Evolutionary conservation across 2,888 invertebrate genomes (phyloP).

Genomic region (Slavum lentiscoides): DNA sequence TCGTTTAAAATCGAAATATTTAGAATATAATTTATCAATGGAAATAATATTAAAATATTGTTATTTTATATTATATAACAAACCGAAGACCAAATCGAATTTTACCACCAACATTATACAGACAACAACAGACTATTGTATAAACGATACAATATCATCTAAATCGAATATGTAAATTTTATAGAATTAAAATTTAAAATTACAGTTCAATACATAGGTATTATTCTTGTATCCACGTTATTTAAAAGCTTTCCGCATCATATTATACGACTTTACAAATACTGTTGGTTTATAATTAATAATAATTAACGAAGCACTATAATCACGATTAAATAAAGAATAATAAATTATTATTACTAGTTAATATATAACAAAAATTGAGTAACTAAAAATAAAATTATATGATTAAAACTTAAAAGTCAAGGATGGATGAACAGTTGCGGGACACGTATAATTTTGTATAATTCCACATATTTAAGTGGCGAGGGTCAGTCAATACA

Average conservation of each 20-base stretch:
- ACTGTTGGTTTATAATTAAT: no score
- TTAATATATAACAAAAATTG: background rate
- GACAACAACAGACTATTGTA: background rate
- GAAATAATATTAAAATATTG: background rate
- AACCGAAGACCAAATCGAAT: background rate
- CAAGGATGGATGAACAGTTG: constrained; percentile 20
- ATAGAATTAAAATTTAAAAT: background rate
- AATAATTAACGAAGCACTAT: background rate
- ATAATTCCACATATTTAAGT: constrained; percentile 1
- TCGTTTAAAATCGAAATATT: background rate
- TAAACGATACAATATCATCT: background rate
- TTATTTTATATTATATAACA: background rate
- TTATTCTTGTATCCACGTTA: background rate
- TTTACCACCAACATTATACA: background rate
- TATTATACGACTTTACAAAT: no score
- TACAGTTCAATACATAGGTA: no score
- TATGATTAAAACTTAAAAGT: constrained; percentile 23
- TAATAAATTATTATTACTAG: background rate
- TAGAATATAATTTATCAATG: background rate
- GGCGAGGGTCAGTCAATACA: background rate
- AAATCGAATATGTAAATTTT: background rate
- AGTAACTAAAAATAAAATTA: constrained; percentile 2
- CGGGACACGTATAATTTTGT: constrained; percentile 2
- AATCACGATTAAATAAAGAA: background rate
- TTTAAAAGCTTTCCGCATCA: background rate